Conservation (phyloP, 2,797 vertebrate genomes). For the Hoplostethus atlanticus region DNA sequence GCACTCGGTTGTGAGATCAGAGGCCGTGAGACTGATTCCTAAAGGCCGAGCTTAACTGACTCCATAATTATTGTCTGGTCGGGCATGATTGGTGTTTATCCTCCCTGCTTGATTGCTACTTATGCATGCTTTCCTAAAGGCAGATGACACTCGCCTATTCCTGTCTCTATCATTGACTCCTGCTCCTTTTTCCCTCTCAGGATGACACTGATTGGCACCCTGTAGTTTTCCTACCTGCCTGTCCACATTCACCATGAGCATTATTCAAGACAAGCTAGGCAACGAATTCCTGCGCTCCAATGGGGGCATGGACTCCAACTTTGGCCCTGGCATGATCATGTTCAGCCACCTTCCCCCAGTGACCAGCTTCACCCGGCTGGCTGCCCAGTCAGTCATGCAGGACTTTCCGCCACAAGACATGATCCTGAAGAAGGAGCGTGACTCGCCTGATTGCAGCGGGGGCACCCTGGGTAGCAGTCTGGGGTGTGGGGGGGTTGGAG, state of each 20-base stretch:
- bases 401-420: conserved; percentile 88
- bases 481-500: conserved; percentile 63
- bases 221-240: conserved; percentile 71
- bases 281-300: conserved; percentile 91
- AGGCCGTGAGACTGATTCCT: conserved; percentile 68
- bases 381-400: conserved; percentile 89
- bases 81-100: conserved; percentile 31
- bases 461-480: conserved; percentile 57
- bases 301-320: conserved; percentile 92
- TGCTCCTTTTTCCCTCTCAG: conserved; percentile 56
- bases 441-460: conserved; percentile 86
- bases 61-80: conserved; percentile 42
- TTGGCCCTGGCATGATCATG: conserved; percentile 94
- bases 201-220: conserved; percentile 77
- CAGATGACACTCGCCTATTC: background rate
- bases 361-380: conserved; percentile 95
- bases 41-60: conserved; percentile 47
- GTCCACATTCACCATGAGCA: conserved; percentile 83
- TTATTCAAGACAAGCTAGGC: conserved; percentile 92
- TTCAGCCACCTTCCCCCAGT: conserved; percentile 98
- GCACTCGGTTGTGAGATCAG: conserved; percentile 75
- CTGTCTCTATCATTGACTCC: conserved; percentile 10
- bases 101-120: background rate
- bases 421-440: conserved; percentile 96
- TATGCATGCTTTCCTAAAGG: background rate